Percentiles rank a stretch among this genome's conserved stretches.
These are phyloP conservation scores for Doryteuthis pealeii DNA, from an alignment of 1,140 invertebrate species.

Conservation along the genomic window DNA sequence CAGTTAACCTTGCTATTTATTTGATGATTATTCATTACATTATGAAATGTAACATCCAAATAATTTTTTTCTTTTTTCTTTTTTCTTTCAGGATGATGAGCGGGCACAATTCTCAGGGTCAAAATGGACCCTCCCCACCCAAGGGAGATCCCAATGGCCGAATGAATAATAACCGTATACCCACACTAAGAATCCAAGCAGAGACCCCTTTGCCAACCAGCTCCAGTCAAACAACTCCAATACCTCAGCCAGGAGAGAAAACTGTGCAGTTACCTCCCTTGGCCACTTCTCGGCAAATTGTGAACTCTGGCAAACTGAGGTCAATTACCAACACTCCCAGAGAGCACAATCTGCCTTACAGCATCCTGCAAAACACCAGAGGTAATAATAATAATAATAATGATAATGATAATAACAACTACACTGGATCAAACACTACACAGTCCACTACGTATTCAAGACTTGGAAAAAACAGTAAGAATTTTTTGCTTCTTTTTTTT, in stretches of 20 bases:
- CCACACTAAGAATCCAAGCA: slow-evolving; percentile 43
- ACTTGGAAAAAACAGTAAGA: slow-evolving; percentile 6
- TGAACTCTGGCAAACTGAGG: slow-evolving; percentile 33
- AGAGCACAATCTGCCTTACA: slow-evolving; percentile 6
- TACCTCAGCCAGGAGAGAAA: slow-evolving; percentile 27
- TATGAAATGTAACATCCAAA: no score
- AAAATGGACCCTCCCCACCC: slow-evolving; percentile 13
- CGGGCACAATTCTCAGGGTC: neutral
- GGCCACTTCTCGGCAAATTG: slow-evolving; percentile 24
- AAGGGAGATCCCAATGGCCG: slow-evolving; percentile 18
- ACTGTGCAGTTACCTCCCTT: slow-evolving; percentile 31
- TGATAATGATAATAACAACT: neutral
- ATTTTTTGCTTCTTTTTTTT: neutral
- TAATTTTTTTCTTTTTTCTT: slow-evolving; percentile 1
- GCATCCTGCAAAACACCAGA: neutral
- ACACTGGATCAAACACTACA: neutral
- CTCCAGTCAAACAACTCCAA: slow-evolving; percentile 37
- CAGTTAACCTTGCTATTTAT: no score
- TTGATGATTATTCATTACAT: no score
- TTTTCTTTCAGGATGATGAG: slow-evolving; percentile 5
- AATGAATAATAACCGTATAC: slow-evolving; percentile 27
- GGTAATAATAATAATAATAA: no score
- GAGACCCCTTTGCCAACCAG: slow-evolving; percentile 43
- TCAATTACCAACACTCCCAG: slow-evolving; percentile 11
- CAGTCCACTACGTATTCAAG: neutral